Percentiles rank a stretch among this genome's conserved stretches.
Evolutionary conservation across 2,888 invertebrate species (phyloP).

Genomic region (Steinernema carpocapsae): DNA sequence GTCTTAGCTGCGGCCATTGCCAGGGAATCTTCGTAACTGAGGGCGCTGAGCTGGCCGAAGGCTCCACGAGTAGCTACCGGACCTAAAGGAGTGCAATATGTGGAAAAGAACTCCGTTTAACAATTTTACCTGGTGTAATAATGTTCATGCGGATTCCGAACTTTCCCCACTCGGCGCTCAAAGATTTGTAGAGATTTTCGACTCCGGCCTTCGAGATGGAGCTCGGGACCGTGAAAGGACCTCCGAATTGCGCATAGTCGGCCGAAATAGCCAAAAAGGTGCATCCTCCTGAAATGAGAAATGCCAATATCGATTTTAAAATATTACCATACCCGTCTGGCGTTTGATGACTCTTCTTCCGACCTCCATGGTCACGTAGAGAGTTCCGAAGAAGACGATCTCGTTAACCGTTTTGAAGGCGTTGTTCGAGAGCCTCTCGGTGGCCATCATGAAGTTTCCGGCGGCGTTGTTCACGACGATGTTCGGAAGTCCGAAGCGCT

Average conservation of each 20-base stretch:
- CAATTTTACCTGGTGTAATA: conserved; percentile 73
- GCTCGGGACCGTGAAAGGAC: conserved; percentile 73
- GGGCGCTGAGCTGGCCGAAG: conserved; percentile 72
- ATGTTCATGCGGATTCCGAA: conserved; percentile 73
- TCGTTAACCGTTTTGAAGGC: conserved; percentile 72
- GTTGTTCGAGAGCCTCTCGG: conserved; percentile 72
- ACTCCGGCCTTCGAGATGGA: conserved; percentile 73
- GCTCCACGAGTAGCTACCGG: conserved; percentile 68
- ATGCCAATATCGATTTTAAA: neutral
- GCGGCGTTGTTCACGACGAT: conserved; percentile 74
- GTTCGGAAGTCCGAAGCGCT: conserved; percentile 71
- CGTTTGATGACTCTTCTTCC: conserved; percentile 72
- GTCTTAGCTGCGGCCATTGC: conserved; percentile 39
- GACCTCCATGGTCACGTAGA: conserved; percentile 72
- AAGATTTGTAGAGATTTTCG: conserved; percentile 72
- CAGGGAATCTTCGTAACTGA: conserved; percentile 58
- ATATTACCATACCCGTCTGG: conserved; percentile 66
- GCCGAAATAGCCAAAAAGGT: conserved; percentile 73
- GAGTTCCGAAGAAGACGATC: conserved; percentile 72
- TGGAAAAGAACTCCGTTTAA: conserved; percentile 69
- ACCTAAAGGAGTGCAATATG: conserved; percentile 32
- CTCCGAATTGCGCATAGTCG: conserved; percentile 72
- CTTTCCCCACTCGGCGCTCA: conserved; percentile 73
- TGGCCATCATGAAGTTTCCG: conserved; percentile 73
- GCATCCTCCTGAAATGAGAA: conserved; percentile 42